Evolutionary conservation across 1,140 invertebrate species (phyloP), one percentile per base, ranked within the genome.

Genomic region (Orussus abietinus): DNA sequence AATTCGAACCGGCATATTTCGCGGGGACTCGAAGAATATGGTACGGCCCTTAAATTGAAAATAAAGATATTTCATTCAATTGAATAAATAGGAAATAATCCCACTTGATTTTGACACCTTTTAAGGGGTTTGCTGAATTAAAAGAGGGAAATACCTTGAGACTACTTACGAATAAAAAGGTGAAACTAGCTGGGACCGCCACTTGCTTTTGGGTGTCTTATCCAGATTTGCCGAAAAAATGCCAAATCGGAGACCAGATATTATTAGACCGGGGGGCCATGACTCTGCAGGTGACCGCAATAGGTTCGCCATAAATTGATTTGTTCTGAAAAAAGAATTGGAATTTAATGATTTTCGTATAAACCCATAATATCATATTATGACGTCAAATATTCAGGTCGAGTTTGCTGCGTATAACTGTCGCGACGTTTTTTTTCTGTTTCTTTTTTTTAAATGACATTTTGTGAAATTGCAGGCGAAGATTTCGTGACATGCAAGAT

Each of bases 1-100:
- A 38, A 75, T 75, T 49, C 47, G 69, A 21, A 68, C 63, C 7
- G 71, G 73, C 19, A 56, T 62, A 45, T 59, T 74, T 14, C 69
- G 20, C 14, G 26, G 44, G 9, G 46, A 49, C 22, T 4, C 28
- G 4, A 34, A 26, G 12, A 28, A 20, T 7, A 32, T 42, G 38
- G 44, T 56, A 45, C n/a, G 28, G 37, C 5, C 12, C 11, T 42
- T 11, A 34, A 20, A 22, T 26, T 18, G 12, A 30, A 18, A 37
- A 20, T 18, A 28, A 39, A 9, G 19, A 19, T 31, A 18, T 33
- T 43, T 34, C 17, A 20, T 35, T 46, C 39, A 10, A 25, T 19
- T 42, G 72, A 43, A 39, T 58, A 49, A 60, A 51, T 37, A 57
- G 36, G 47, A 59, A 40, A 57, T 53, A 17, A 57, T 70, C 39